Conservation (phyloP, 2,888 invertebrate species). For the Lithophane ornitopus region DNA sequence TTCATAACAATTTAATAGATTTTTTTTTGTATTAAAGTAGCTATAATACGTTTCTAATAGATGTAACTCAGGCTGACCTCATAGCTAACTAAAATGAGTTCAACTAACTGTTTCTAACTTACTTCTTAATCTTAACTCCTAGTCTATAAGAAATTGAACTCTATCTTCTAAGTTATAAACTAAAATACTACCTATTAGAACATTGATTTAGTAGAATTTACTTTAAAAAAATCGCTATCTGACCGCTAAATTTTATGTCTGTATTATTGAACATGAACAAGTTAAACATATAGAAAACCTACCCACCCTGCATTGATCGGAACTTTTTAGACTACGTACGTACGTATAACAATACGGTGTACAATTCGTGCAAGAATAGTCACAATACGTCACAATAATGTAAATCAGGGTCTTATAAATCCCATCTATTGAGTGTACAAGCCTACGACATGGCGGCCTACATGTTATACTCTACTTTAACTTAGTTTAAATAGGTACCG, state of each 20-base stretch:
- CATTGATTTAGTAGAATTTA: slow-evolving; percentile 19
- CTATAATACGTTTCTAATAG: slow-evolving; percentile 18
- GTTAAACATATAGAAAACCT: not conserved
- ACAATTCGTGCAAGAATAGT: not conserved
- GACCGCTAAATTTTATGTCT: slow-evolving; percentile 13
- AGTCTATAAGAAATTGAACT: slow-evolving; percentile 65
- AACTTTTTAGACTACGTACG: not conserved
- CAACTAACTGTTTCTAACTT: slow-evolving; percentile 57
- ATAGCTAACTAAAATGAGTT: not conserved
- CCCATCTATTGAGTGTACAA: not conserved
- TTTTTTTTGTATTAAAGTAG: slow-evolving; percentile 41
- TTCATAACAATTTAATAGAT: slow-evolving; percentile 16
- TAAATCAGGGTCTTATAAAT: slow-evolving; percentile 15
- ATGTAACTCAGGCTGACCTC: slow-evolving; percentile 13
- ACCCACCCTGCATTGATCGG: not conserved
- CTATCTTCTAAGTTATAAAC: slow-evolving; percentile 41
- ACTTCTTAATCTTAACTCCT: slow-evolving; percentile 60
- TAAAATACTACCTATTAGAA: slow-evolving; percentile 23
- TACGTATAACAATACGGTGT: not conserved
- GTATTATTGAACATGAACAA: slow-evolving; percentile 3
- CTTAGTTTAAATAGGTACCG: slow-evolving; percentile 13
- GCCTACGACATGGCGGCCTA: slow-evolving; percentile 26
- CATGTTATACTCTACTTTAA: slow-evolving; percentile 21
- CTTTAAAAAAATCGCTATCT: not conserved
- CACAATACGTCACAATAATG: not conserved